These are phyloP conservation scores for Seladonia tumulorum DNA, from an alignment of 2,888 invertebrate genomes.

Conservation along the genomic window DNA sequence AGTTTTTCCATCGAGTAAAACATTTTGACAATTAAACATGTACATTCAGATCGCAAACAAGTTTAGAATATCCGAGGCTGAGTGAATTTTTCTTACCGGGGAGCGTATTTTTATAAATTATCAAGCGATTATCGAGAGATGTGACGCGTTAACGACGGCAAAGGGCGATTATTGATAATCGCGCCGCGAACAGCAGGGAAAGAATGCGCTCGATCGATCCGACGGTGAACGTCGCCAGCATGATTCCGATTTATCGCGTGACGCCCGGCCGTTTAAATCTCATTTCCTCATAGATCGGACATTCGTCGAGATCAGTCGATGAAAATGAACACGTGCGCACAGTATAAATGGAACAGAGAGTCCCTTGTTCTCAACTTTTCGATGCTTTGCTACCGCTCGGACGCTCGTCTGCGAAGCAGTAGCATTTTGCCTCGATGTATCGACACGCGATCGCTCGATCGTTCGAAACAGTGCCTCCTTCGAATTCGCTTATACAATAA, in stretches of 20 bases:
- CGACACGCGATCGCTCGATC: constrained; percentile 39
- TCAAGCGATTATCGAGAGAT: not conserved
- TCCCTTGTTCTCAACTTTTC: constrained; percentile 74
- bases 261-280: constrained; percentile 10
- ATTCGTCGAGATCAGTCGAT: constrained; percentile 43
- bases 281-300: constrained; percentile 40
- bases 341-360: constrained; percentile 76
- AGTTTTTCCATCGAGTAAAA: too few species aligned
- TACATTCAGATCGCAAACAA: too few species aligned
- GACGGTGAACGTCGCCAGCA: not conserved
- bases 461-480: constrained; percentile 3
- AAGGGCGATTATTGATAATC: not conserved
- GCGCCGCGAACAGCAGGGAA: not conserved
- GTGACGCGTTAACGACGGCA: not conserved
- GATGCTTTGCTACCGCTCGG: constrained; percentile 38
- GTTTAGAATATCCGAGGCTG: not conserved
- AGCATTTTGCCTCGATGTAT: constrained; percentile 40
- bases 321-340: constrained; percentile 58
- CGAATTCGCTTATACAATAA: not conserved
- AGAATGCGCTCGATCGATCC: not conserved
- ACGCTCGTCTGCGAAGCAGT: constrained; percentile 47
- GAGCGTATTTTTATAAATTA: not conserved
- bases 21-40: too few species aligned
- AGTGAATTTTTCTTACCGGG: not conserved
- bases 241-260: not conserved